These are phyloP conservation scores for Alligator mississippiensis DNA, from an alignment of 2,113 vertebrate species.

Conservation along the genomic window DNA sequence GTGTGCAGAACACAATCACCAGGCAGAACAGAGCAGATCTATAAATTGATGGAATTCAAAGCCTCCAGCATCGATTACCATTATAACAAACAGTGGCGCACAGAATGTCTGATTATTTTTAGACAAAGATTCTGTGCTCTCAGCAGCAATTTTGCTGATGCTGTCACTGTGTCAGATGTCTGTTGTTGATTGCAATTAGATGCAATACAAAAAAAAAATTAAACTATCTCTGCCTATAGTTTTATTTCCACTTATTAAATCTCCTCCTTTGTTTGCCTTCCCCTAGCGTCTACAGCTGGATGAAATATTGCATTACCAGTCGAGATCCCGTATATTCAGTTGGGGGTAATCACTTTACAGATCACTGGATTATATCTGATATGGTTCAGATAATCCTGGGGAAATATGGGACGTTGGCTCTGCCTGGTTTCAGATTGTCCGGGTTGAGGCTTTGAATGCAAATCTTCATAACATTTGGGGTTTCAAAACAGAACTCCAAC, in stretches of 20 bases:
- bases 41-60: conserved; percentile 99
- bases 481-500: conserved; percentile 49
- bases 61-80: conserved; percentile 99
- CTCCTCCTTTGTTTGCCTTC: conserved; percentile 81
- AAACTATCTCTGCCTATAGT: conserved; percentile 90
- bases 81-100: conserved; percentile 99
- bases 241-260: conserved; percentile 86
- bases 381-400: conserved; percentile 58
- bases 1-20: conserved; percentile 88
- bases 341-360: conserved; percentile 65
- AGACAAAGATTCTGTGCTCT: conserved; percentile 99
- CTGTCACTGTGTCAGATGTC: conserved; percentile 98
- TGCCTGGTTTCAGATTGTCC: conserved; percentile 38
- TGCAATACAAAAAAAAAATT: conserved; percentile 93
- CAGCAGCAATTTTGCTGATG: conserved; percentile 99
- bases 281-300: conserved; percentile 81
- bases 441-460: conserved; percentile 15
- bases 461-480: conserved; percentile 55
- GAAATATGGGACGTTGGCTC: conserved; percentile 48
- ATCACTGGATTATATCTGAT: conserved; percentile 68
- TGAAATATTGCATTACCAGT: conserved; percentile 75
- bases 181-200: conserved; percentile 99
- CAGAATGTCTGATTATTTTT: conserved; percentile 99
- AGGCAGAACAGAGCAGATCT: conserved; percentile 98
- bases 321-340: conserved; percentile 72